Base-by-base conservation (phyloP, 2,888 invertebrate species). In the Sesia apiformis region DNA sequence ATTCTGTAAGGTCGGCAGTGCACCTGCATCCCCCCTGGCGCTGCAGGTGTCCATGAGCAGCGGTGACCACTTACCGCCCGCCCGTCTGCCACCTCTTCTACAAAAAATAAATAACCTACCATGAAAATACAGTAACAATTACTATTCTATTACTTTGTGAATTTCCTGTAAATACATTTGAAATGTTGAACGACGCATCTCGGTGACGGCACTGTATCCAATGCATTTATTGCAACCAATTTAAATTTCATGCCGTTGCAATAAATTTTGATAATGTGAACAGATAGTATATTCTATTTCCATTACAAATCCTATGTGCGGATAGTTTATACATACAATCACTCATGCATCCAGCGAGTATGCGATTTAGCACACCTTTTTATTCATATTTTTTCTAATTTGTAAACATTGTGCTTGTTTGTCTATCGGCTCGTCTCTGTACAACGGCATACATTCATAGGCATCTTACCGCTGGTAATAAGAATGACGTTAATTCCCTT, bases 191-290 rank as follows among this genome's bases (percentile, higher is more conserved):
- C 60, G 61, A 52, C 56, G 54, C 60, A 51, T 5, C 54, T 56
- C 58, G 61, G 64, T 61, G 60, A 63, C 69, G 67, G 73, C 69
- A 71, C 63, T 64, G 69, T 63, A 65, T 70, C 65, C 57, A 61
- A 61, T 67, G 66, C 64, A 72, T 72, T 61, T 63, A 65, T 70
- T 70, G 63, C 61, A 55, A 50, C 58, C 54, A 39, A 72, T 78
- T 70, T 67, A 58, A 77, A 76, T 72, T 78, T 73, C 57, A 79
- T 74, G 58, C 63, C 23, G 66, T 50, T 66, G 58, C 70, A 72
- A 73, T 73, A 71, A 69, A 76, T 78, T 69, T 70, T 55, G 72
- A 74, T 69, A 68, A 64, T 64, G 58, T 60, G 49, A 60, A 42
- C 52, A 57, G 23, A 50, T 50, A 50, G 38, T 5, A 50, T 38